Base-by-base conservation (phyloP, 2,797 vertebrate genomes). In the Tapera naevia region DNA sequence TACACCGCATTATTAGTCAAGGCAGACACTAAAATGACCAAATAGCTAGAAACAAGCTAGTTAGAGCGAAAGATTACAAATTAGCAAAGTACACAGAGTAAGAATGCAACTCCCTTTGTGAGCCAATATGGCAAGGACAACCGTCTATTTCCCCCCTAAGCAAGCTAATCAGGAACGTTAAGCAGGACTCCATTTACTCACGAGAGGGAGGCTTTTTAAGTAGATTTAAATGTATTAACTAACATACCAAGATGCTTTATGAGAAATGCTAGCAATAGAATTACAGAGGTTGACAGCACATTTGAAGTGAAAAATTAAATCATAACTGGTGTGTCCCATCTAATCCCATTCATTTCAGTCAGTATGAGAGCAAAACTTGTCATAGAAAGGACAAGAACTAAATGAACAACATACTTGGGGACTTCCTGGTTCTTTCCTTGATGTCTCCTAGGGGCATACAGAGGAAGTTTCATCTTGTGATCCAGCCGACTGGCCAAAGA, bases 211-310 rank as follows among this genome's bases (percentile, higher is more conserved):
- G 75, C 57, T 94, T 96, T 93, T 92, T 32, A 97, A 96, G 86
- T 76, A 96, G 96, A 96, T 95, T 96, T 95, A 95, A 95, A 74
- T 93, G 83, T 94, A 91, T 96, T 96, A 96, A 97, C 95, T 95
- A 97, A 94, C 95, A 93, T 78, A 51, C 62, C 71, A 84, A 46
- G 91, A 89, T 94, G 56, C 37, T 93, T 81, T 95, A 89, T 81
- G 71, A 95, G 76, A 93, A 97, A 93, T 89, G 93, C 87, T 62
- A 80, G 97, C 85, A 92, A 69, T 92, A 93, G 92, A 95, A 96
- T 94, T 74, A 95, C 87, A 81, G 89, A 97, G 70, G 88, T 82
- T 96, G 95, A 92, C 78, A 80, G 75, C 45, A 91, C 50, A 79
- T 70, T 87, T 3, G 1, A 80, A 94, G 73, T 86, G 81, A 95